A percentile compares a stretch with the other conserved stretches of the same genome.
Conservation (phyloP, 2,797 vertebrate species). For the Arremon brunneinucha region DNA sequence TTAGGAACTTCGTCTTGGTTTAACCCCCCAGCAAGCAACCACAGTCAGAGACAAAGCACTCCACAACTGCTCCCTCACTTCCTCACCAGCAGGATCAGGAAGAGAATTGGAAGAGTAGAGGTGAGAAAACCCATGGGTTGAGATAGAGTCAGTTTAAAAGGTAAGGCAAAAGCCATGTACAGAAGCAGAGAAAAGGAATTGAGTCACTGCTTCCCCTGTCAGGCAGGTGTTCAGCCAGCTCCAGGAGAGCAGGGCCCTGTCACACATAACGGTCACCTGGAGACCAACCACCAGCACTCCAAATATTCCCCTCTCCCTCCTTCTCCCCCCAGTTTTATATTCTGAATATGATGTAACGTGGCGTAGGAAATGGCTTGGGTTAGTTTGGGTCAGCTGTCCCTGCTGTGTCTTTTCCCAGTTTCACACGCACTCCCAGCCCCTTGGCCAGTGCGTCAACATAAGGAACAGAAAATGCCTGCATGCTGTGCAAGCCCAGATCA, state of each 20-base stretch:
- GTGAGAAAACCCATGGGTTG: background rate
- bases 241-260: background rate
- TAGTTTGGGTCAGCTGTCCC: background rate
- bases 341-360: background rate
- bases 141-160: background rate
- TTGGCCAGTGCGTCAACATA: background rate
- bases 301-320: background rate
- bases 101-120: background rate
- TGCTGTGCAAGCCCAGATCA: background rate
- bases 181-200: background rate
- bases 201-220: background rate
- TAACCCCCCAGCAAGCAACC: background rate
- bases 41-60: background rate
- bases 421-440: too few species aligned
- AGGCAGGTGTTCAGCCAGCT: too few species aligned
- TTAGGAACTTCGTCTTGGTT: rapidly evolving
- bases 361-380: background rate
- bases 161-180: background rate
- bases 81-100: background rate
- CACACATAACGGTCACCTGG: too few species aligned
- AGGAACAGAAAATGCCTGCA: background rate
- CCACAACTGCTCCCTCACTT: background rate
- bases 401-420: background rate
- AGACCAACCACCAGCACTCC: background rate
- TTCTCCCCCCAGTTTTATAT: background rate